A percentile compares a stretch with the other conserved stretches of the same genome.
Evolutionary conservation across 1,140 invertebrate species (phyloP).

Genomic region (Brachystomella parvula): DNA sequence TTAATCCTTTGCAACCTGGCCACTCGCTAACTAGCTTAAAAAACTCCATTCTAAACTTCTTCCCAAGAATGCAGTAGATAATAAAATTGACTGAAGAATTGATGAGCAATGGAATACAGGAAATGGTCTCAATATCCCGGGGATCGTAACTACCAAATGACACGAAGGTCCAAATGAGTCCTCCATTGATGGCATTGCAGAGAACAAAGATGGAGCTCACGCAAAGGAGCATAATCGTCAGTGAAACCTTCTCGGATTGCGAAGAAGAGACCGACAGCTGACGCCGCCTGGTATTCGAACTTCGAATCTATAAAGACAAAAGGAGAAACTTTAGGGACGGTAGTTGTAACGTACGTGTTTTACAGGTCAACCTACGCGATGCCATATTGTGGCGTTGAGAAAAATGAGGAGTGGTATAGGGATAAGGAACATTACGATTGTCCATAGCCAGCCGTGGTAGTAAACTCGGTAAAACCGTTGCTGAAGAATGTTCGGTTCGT

Average conservation of each 20-base stretch:
- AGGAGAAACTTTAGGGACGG: too few species aligned
- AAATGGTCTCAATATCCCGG: not conserved
- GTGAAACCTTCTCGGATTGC: not conserved
- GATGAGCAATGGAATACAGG: not conserved
- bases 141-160: not conserved
- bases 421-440: not conserved
- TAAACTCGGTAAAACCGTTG: not conserved
- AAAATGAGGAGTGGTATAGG: not conserved
- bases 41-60: not conserved
- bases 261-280: too few species aligned
- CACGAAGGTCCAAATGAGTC: not conserved
- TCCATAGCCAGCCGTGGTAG: not conserved
- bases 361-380: not conserved
- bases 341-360: too few species aligned
- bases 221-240: not conserved
- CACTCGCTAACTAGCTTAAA: conserved; percentile 52
- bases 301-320: too few species aligned
- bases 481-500: not conserved
- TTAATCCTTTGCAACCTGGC: conserved; percentile 40
- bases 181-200: not conserved
- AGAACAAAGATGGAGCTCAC: not conserved
- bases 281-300: too few species aligned
- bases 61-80: not conserved
- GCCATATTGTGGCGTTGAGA: not conserved
- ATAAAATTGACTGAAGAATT: conserved; percentile 6